Evolutionary conservation across 2,797 vertebrate genomes (phyloP).

Genomic region (Danio aesculapii): DNA sequence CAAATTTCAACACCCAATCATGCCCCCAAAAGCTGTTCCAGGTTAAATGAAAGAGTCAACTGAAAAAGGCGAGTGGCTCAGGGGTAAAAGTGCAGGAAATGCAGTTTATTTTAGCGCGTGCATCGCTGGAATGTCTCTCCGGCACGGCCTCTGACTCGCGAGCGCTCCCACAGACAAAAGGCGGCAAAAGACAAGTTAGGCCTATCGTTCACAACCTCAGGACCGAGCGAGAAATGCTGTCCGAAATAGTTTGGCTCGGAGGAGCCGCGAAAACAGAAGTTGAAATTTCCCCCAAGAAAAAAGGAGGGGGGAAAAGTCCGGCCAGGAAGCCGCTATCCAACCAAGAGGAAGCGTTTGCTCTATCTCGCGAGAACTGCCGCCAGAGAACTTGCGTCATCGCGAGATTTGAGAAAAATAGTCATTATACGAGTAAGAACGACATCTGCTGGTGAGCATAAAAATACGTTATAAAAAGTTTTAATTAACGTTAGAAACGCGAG

Average conservation of each 20-base stretch:
- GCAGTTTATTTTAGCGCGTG: constrained; percentile 23
- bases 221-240: constrained; percentile 6
- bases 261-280: constrained; percentile 26
- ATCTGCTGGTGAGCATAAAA: constrained; percentile 40
- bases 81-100: constrained; percentile 12
- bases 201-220: neutral
- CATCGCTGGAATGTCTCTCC: constrained; percentile 25
- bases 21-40: constrained; percentile 20
- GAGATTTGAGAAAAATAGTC: constrained; percentile 10
- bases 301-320: constrained; percentile 51
- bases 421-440: constrained; percentile 14
- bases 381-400: constrained; percentile 47
- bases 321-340: constrained; percentile 80
- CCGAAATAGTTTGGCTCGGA: constrained; percentile 15
- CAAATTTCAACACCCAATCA: constrained; percentile 36
- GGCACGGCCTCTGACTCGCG: constrained; percentile 34
- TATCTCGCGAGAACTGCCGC: constrained; percentile 69
- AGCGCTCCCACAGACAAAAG: constrained; percentile 27
- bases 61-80: constrained; percentile 14
- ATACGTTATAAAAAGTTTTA: neutral
- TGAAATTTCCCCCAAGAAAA: constrained; percentile 38
- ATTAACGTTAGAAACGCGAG: neutral
- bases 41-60: constrained; percentile 14
- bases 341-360: constrained; percentile 68
- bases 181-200: constrained; percentile 24